These are phyloP conservation scores for Cephus pulcher DNA, from an alignment of 2,888 invertebrate genomes.

Conservation along the genomic window DNA sequence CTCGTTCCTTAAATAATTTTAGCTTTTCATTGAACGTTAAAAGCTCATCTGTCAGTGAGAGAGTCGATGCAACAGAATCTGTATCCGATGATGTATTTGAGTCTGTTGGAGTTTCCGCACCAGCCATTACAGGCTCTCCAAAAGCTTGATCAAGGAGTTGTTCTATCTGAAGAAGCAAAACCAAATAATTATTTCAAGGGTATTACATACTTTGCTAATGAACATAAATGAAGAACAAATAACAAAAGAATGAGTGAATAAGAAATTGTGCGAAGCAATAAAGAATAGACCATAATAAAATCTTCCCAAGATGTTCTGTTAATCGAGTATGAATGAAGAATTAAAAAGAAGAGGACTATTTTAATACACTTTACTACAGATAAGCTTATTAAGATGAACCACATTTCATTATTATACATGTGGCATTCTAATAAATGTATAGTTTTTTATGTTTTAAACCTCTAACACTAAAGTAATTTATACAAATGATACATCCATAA, in stretches of 20 bases:
- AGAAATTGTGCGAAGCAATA: neutral
- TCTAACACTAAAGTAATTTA: neutral
- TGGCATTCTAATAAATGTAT: neutral
- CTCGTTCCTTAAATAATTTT: slow-evolving; percentile 35
- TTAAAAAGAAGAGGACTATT: neutral
- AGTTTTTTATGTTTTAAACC: neutral
- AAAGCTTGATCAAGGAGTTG: slow-evolving; percentile 56
- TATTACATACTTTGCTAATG: neutral
- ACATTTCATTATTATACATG: neutral
- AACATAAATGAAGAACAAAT: neutral
- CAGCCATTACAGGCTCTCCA: slow-evolving; percentile 38
- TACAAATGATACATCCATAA: neutral
- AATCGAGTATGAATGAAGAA: neutral
- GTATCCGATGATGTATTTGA: slow-evolving; percentile 62
- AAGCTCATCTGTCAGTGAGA: slow-evolving; percentile 53
- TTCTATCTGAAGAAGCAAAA: slow-evolving; percentile 43
- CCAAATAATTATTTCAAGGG: neutral
- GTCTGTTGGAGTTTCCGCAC: slow-evolving; percentile 33
- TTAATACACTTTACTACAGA: neutral
- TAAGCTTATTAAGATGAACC: neutral
- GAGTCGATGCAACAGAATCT: slow-evolving; percentile 64
- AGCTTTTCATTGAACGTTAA: slow-evolving; percentile 40
- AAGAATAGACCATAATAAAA: neutral
- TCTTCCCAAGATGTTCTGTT: neutral
- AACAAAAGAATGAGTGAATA: neutral